A percentile compares a stretch with the other conserved stretches of the same genome.
Evolutionary conservation across 2,797 vertebrate genomes (phyloP).

Genomic region (Trematomus bernacchii): DNA sequence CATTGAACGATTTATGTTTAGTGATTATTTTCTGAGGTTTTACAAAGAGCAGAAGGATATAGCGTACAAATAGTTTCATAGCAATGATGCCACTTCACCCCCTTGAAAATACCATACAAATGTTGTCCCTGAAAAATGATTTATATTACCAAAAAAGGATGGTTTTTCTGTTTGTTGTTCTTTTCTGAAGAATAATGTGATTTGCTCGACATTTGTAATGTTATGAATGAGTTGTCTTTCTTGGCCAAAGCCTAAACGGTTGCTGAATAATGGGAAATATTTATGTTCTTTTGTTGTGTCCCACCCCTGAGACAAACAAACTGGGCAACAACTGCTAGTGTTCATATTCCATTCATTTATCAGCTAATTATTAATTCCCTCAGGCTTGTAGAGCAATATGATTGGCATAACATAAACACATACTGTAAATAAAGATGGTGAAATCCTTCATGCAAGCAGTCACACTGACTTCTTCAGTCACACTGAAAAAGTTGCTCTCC

Average conservation of each 20-base stretch:
- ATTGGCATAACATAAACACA: slow-evolving; percentile 52
- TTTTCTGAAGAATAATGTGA: not conserved
- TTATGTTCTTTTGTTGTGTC: slow-evolving; percentile 43
- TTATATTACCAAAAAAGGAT: not conserved
- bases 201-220: not conserved
- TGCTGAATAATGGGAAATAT: slow-evolving; percentile 25
- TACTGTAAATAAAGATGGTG: slow-evolving; percentile 45
- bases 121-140: not conserved
- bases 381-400: slow-evolving; percentile 32
- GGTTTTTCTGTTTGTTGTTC: not conserved
- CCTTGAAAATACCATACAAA: not conserved
- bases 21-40: not conserved
- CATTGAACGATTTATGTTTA: not conserved
- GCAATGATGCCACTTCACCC: not conserved
- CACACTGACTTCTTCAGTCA: no score
- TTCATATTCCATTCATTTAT: slow-evolving; percentile 53
- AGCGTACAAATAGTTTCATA: not conserved
- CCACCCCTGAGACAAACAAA: slow-evolving; percentile 41
- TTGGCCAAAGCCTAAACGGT: slow-evolving; percentile 23
- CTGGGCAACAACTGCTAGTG: slow-evolving; percentile 35
- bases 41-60: accelerated
- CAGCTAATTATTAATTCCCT: slow-evolving; percentile 48
- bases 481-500: slow-evolving; percentile 37
- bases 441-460: slow-evolving; percentile 35
- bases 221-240: not conserved